Evolutionary conservation across 2,113 vertebrate species (phyloP).

Genomic region (Oryzias woworae): DNA sequence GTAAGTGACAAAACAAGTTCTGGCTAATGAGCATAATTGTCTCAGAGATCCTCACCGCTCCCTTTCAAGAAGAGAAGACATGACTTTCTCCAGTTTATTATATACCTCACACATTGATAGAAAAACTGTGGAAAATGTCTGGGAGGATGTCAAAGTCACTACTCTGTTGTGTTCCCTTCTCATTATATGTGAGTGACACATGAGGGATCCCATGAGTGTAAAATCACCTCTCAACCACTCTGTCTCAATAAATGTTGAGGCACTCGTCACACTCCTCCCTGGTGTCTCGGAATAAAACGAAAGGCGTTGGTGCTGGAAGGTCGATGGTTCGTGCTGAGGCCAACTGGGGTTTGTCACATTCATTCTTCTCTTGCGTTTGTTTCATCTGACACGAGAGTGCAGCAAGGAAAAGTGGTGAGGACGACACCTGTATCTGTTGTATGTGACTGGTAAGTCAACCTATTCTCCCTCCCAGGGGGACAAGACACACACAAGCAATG

Average conservation of each 20-base stretch:
- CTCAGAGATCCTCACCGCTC: slow-evolving; percentile 1
- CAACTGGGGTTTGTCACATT: slow-evolving; percentile 23
- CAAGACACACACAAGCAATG: background rate
- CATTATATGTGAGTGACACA: slow-evolving; percentile 29
- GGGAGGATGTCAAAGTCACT: background rate
- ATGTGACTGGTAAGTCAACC: background rate
- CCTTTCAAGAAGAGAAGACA: background rate
- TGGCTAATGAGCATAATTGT: background rate
- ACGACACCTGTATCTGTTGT: background rate
- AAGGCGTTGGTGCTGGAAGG: slow-evolving; percentile 12
- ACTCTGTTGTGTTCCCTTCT: background rate
- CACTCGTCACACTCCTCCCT: slow-evolving; percentile 22
- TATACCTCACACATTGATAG: background rate
- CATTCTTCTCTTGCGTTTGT: slow-evolving; percentile 18
- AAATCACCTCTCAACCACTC: slow-evolving; percentile 38
- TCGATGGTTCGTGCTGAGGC: slow-evolving; percentile 6
- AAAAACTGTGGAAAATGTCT: background rate
- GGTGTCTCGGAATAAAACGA: slow-evolving; percentile 9
- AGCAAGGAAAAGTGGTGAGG: background rate
- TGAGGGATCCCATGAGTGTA: slow-evolving; percentile 17
- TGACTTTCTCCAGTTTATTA: slow-evolving; percentile 1
- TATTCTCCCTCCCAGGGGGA: background rate
- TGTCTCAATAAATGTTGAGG: slow-evolving; percentile 22
- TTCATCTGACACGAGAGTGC: slow-evolving; percentile 7
- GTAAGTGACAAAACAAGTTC: background rate